These are phyloP conservation scores for Globodera rostochiensis DNA, from an alignment of 1,140 invertebrate species.

Conservation along the genomic window DNA sequence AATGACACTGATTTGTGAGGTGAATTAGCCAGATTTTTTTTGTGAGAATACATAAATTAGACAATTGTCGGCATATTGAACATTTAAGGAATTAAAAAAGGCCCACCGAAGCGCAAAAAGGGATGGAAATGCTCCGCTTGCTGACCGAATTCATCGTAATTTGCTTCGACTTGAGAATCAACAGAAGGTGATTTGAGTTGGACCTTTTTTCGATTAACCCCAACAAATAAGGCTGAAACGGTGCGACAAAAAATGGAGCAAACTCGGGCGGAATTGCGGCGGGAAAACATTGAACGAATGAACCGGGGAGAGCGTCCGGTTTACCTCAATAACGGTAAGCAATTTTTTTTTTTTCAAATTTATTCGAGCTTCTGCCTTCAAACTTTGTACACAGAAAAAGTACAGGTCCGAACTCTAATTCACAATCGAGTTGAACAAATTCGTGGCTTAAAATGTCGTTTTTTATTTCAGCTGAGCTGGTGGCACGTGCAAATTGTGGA, in stretches of 20 bases:
- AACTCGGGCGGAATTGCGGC: constrained; percentile 23
- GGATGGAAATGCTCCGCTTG: constrained; percentile 15
- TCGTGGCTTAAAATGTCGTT: no score
- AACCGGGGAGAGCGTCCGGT: constrained; percentile 34
- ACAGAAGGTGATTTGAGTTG: background rate
- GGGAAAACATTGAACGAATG: constrained; percentile 37
- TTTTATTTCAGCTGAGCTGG: background rate
- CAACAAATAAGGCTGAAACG: constrained; percentile 3
- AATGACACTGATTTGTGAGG: no score
- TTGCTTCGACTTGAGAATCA: constrained; percentile 34
- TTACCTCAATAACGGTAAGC: constrained; percentile 32
- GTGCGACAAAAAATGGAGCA: constrained; percentile 23
- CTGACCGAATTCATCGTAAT: constrained; percentile 30
- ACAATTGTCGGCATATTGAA: no score
- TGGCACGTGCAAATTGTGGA: background rate
- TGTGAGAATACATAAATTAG: no score
- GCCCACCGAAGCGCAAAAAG: constrained; percentile 16
- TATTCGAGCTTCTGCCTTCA: no score
- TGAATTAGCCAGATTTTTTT: no score
- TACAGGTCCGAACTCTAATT: no score
- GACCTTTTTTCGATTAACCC: background rate
- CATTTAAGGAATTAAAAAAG: constrained; percentile 33
- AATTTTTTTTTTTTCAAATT: background rate
- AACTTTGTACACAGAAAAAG: background rate
- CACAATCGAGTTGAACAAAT: no score